Percentiles rank a stretch among this genome's conserved stretches.
These are phyloP conservation scores for Lytechinus pictus DNA, from an alignment of 35 echinoderm and acorn worm species.

Conservation along the genomic window DNA sequence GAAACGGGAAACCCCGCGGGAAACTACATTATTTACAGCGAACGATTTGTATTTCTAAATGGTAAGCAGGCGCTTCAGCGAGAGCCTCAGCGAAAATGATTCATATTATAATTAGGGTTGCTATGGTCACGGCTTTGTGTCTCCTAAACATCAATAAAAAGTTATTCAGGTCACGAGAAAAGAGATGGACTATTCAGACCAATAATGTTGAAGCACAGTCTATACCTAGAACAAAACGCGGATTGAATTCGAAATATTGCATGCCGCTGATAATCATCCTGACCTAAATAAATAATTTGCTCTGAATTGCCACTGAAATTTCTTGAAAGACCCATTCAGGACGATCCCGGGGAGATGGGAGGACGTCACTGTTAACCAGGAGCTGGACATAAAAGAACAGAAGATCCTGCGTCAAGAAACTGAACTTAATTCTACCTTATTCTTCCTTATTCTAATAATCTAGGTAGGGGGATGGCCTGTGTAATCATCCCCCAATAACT, in stretches of 20 bases:
- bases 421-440: no score
- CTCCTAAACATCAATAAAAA: constrained; percentile 48
- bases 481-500: no score
- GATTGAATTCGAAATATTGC: not conserved
- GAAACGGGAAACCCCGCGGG: not conserved
- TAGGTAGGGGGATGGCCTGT: no score
- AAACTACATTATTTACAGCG: not conserved
- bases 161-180: constrained; percentile 18
- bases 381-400: no score
- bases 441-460: no score
- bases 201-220: not conserved
- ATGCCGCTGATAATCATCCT: no score
- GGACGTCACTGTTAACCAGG: no score
- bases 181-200: constrained; percentile 6
- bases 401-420: no score
- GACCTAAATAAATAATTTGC: no score
- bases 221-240: not conserved
- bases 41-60: not conserved
- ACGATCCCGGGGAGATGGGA: no score
- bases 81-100: constrained; percentile 17
- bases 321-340: no score
- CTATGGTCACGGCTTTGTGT: constrained; percentile 50
- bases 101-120: constrained; percentile 57
- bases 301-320: no score
- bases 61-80: not conserved